phyloP scores from a whole-genome alignment of 2,797 vertebrate species.

The Serranus cabrilla region DNA sequence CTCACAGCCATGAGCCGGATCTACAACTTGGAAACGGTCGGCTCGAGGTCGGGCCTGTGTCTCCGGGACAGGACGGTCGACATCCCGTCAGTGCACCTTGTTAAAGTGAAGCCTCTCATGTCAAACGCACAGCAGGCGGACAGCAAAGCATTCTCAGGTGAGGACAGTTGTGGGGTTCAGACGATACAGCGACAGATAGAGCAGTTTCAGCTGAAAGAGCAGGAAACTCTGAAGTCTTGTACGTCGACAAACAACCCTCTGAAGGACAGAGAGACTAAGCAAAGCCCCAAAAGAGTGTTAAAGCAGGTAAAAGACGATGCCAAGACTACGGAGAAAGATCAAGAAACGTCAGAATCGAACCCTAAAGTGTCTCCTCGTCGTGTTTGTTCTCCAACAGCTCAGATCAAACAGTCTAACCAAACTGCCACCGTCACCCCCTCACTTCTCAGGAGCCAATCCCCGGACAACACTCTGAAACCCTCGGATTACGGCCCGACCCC shows the following conservation, averaged over 20 bases:
- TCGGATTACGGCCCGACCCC: constrained; percentile 62
- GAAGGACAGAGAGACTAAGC: constrained; percentile 57
- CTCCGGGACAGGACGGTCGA: constrained; percentile 75
- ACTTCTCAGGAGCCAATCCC: constrained; percentile 60
- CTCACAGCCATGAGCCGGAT: constrained; percentile 85
- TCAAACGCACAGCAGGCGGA: constrained; percentile 65
- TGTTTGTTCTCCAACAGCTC: constrained; percentile 50
- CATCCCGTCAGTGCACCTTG: constrained; percentile 69
- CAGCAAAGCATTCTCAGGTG: constrained; percentile 58
- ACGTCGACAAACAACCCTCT: constrained; percentile 34
- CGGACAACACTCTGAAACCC: constrained; percentile 65
- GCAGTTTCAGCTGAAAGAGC: constrained; percentile 82
- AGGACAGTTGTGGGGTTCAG: constrained; percentile 73
- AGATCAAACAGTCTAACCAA: constrained; percentile 58
- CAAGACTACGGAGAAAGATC: constrained; percentile 39
- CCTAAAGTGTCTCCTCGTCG: constrained; percentile 40
- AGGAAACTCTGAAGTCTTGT: constrained; percentile 68
- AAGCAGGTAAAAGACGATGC: constrained; percentile 58
- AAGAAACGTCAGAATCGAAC: constrained; percentile 29
- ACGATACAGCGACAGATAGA: constrained; percentile 83
- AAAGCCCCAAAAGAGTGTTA: constrained; percentile 50
- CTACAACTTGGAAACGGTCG: constrained; percentile 82
- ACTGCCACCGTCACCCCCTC: constrained; percentile 57
- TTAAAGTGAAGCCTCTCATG: constrained; percentile 72
- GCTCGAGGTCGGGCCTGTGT: constrained; percentile 78